Conservation (phyloP, 2,888 invertebrate genomes). For the Helicoverpa assulta region DNA sequence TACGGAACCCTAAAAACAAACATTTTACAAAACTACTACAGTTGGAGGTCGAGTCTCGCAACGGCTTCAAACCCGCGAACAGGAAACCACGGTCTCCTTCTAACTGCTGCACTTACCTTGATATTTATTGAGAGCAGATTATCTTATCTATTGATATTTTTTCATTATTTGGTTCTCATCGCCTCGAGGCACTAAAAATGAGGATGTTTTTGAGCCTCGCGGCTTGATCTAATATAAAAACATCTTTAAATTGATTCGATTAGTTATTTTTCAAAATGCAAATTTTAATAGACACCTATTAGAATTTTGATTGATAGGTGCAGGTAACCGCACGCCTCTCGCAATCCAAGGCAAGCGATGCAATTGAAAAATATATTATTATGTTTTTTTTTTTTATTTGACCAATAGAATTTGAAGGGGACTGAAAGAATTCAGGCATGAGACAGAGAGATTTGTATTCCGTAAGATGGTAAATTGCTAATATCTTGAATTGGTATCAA, state of each 20-base stretch:
- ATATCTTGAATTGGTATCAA: too few species aligned
- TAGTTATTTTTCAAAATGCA: neutral
- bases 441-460: too few species aligned
- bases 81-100: conserved; percentile 28
- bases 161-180: conserved; percentile 8
- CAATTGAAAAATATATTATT: too few species aligned
- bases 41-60: conserved; percentile 12
- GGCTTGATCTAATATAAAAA: neutral
- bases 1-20: too few species aligned
- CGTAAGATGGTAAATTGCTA: too few species aligned
- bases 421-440: too few species aligned
- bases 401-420: too few species aligned
- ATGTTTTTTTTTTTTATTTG: too few species aligned
- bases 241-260: neutral
- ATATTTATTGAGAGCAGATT: conserved; percentile 34
- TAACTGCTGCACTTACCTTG: conserved; percentile 31
- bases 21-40: conserved; percentile 2
- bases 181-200: conserved; percentile 6
- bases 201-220: conserved; percentile 4
- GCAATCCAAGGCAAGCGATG: too few species aligned
- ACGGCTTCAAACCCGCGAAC: conserved; percentile 29
- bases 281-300: neutral
- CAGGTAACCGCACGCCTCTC: neutral
- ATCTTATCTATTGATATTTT: neutral
- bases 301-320: neutral